Evolutionary conservation across 1,140 invertebrate genomes (phyloP).

Genomic region (Diploscapter pachys): DNA sequence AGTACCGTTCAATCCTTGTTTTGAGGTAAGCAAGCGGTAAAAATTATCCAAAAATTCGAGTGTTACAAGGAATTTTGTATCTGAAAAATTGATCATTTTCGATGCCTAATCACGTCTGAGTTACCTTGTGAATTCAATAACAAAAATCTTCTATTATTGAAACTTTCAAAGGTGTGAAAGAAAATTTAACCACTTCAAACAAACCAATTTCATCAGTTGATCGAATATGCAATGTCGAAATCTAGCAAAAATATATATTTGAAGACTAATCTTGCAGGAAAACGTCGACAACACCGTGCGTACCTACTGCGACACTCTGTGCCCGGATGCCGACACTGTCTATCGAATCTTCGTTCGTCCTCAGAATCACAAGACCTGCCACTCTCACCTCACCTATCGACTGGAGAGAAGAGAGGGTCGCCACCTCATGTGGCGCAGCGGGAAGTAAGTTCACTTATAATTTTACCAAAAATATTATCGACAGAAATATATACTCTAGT

Average conservation of each 20-base stretch:
- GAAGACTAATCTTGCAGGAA: conserved; percentile 47
- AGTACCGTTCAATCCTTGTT: conserved; percentile 37
- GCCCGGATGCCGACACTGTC: conserved; percentile 51
- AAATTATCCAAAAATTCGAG: too few relatives aligned
- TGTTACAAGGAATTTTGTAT: too few relatives aligned
- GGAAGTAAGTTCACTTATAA: conserved; percentile 36
- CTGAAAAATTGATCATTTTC: conserved; percentile 4
- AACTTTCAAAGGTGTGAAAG: too few relatives aligned
- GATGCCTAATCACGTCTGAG: not conserved
- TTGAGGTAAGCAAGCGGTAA: conserved; percentile 38
- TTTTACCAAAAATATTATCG: conserved; percentile 29
- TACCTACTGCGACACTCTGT: conserved; percentile 52
- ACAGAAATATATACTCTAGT: not conserved
- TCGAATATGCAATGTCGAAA: not conserved
- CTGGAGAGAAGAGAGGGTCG: conserved; percentile 50
- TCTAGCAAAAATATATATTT: conserved; percentile 5
- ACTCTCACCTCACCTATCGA: conserved; percentile 51
- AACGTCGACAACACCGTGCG: conserved; percentile 48
- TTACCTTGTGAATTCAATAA: conserved; percentile 1
- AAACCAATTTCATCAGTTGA: not conserved
- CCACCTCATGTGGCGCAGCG: conserved; percentile 50
- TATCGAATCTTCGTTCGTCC: conserved; percentile 51
- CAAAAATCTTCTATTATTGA: conserved; percentile 21
- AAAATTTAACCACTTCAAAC: too few relatives aligned
- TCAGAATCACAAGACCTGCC: conserved; percentile 49